phyloP scores from a whole-genome alignment of 1,140 invertebrate species.

The Brachionus manjavacas region DNA sequence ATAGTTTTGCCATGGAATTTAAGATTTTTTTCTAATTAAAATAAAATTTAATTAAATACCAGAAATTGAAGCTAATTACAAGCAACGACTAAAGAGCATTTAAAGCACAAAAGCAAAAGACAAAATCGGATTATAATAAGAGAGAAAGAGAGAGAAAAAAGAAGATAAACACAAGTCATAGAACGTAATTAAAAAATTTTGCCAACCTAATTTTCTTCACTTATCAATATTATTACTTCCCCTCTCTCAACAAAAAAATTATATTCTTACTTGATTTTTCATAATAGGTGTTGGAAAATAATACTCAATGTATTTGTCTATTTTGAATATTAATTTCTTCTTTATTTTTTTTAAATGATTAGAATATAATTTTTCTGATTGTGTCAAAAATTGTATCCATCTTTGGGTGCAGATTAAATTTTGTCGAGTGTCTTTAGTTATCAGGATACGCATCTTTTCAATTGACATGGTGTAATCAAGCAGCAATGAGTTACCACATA shows the following conservation, averaged over 20 bases:
- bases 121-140: conserved; percentile 5
- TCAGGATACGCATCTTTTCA: background rate
- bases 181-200: background rate
- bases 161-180: background rate
- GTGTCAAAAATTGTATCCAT: background rate
- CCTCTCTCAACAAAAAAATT: background rate
- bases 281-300: background rate
- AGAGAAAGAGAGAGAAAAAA: background rate
- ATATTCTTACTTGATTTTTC: background rate
- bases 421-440: no score
- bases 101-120: background rate
- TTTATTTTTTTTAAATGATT: background rate
- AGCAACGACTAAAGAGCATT: background rate
- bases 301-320: background rate
- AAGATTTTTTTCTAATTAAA: background rate
- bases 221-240: background rate
- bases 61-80: background rate
- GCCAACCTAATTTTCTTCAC: background rate
- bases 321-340: background rate
- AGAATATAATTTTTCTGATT: background rate
- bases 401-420: background rate
- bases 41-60: background rate
- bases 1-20: background rate
- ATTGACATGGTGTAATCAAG: background rate
- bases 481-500: background rate